A percentile compares a stretch with the other conserved stretches of the same genome.
Evolutionary conservation across 1,140 invertebrate species (phyloP).

Genomic region (Pissodes strobi): DNA sequence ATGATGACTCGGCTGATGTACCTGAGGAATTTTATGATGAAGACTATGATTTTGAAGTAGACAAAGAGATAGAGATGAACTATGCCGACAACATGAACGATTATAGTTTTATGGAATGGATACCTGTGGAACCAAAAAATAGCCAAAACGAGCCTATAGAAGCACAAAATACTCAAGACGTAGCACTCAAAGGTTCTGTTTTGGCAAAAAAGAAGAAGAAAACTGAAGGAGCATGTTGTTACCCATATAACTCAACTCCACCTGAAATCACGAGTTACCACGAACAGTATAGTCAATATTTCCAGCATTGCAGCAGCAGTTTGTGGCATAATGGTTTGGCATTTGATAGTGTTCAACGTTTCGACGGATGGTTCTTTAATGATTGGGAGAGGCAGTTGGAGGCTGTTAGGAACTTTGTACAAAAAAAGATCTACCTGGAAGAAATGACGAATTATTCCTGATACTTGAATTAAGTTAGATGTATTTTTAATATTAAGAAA

Average conservation of each 20-base stretch:
- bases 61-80: slow-evolving; percentile 33
- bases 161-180: neutral
- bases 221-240: neutral
- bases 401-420: slow-evolving; percentile 48
- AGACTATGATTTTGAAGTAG: slow-evolving; percentile 41
- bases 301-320: slow-evolving; percentile 41
- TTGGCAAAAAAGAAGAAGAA: neutral
- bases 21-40: slow-evolving; percentile 28
- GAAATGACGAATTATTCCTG: slow-evolving; percentile 43
- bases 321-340: slow-evolving; percentile 41
- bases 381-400: slow-evolving; percentile 47
- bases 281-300: slow-evolving; percentile 39
- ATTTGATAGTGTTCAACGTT: slow-evolving; percentile 43
- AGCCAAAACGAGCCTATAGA: neutral
- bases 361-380: slow-evolving; percentile 44
- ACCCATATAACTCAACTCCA: neutral
- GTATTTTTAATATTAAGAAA: no score
- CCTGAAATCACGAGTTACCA: slow-evolving; percentile 1
- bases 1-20: slow-evolving; percentile 19
- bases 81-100: neutral
- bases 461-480: no score
- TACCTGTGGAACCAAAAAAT: slow-evolving; percentile 29
- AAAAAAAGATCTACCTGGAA: slow-evolving; percentile 51
- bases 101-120: slow-evolving; percentile 39
- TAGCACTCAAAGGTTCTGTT: neutral